These are phyloP conservation scores for Propithecus coquereli DNA, from an alignment of 2,113 vertebrate genomes.

Conservation along the genomic window DNA sequence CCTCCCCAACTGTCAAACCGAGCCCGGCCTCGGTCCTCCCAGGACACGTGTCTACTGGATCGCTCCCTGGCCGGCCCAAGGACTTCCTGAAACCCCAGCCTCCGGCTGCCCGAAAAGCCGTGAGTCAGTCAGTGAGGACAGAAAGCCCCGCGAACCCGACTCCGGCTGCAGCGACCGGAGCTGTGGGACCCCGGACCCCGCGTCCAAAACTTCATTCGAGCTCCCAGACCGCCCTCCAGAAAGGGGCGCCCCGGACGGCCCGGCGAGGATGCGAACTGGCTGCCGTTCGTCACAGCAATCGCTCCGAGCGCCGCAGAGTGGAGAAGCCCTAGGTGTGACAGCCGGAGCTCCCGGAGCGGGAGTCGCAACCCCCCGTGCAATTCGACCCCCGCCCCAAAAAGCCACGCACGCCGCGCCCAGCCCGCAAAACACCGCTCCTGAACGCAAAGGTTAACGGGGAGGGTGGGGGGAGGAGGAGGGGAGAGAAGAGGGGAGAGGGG, in stretches of 20 bases:
- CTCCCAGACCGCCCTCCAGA: conserved; percentile 5
- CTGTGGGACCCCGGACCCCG: not conserved
- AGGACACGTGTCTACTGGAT: conserved; percentile 64
- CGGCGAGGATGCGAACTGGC: conserved; percentile 5
- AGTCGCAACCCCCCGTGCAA: not conserved
- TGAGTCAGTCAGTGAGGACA: conserved; percentile 32
- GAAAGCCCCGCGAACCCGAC: not conserved
- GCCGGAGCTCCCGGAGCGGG: not conserved
- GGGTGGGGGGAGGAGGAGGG: conserved; percentile 5
- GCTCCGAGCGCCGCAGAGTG: not conserved
- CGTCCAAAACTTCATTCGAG: conserved; percentile 34
- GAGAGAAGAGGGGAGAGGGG: not conserved
- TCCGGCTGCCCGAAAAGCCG: not conserved
- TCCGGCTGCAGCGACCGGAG: not conserved
- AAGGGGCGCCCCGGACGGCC: not conserved
- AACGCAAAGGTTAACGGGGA: conserved; percentile 33
- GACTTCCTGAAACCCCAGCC: conserved; percentile 55
- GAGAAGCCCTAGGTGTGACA: conserved; percentile 34
- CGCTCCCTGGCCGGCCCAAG: not conserved
- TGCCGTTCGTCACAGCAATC: not conserved
- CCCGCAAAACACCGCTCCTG: not conserved
- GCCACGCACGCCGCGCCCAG: not conserved
- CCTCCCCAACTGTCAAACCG: conserved; percentile 67
- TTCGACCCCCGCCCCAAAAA: not conserved
- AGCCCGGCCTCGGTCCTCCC: conserved; percentile 21